Evolutionary conservation across 2,797 vertebrate genomes (phyloP).

Genomic region (Phrynocephalus forsythii): DNA sequence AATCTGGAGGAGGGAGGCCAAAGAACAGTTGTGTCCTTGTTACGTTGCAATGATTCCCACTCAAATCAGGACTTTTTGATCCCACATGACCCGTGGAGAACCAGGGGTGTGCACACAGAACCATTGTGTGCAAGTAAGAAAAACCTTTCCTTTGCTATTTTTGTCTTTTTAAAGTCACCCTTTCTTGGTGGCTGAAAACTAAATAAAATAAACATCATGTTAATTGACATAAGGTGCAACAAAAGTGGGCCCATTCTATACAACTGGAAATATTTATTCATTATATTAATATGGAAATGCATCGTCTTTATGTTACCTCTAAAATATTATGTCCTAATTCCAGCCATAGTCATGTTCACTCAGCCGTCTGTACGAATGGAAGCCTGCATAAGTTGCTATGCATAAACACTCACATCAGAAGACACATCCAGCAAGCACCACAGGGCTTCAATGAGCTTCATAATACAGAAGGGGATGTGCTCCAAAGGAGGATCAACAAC

Average conservation of each 20-base stretch:
- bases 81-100: too few species aligned
- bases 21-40: too few species aligned
- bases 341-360: neutral
- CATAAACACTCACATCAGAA: neutral
- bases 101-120: too few species aligned
- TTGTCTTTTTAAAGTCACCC: too few species aligned
- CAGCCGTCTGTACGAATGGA: neutral
- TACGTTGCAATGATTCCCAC: too few species aligned
- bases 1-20: too few species aligned
- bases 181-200: too few species aligned
- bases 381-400: too few species aligned
- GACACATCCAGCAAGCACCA: neutral
- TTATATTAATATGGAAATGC: neutral
- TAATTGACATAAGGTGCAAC: neutral
- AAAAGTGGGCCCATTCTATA: neutral
- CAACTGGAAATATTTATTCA: neutral
- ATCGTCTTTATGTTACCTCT: neutral
- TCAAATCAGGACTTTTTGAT: too few species aligned
- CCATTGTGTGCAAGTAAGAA: too few species aligned
- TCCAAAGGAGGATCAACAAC: neutral
- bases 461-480: neutral
- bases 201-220: neutral
- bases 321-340: neutral
- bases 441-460: neutral
- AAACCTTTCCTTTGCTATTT: too few species aligned